Base-by-base conservation (phyloP, 2,888 invertebrate genomes). In the Synanthedon andrenaeformis region DNA sequence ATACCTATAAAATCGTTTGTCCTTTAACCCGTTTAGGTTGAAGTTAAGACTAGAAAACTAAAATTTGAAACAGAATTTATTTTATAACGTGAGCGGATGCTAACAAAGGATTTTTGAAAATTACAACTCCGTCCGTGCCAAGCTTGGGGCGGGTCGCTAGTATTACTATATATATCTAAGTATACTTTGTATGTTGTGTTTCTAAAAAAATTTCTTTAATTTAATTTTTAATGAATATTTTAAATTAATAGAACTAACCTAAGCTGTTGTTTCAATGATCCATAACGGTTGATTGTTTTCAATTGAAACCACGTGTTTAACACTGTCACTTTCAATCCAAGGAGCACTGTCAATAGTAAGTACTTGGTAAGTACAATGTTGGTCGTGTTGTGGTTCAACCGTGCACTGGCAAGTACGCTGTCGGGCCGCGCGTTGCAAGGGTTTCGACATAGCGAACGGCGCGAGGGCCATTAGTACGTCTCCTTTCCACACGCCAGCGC, bases 381-480 rank as follows among this genome's bases (percentile, higher is more conserved):
- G 69, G 69, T 69, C 69, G 65, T 51, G 58, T 71, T 72, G 67
- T 73, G 69, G 74, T 74, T 64, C 65, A 70, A 78, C 64, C 65
- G 62, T 61, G 62, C 59, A 73, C 76, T 76, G 77, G 65, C 70
- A 63, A 64, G 62, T 63, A 69, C 70, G 69, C 67, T 67, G 62
- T 62, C 60, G 66, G 69, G 68, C 67, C 59, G 58, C 58, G 68
- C 75, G 79, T 77, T 72, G 80, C 82, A 81, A 69, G 74, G 74
- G 77, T 86, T 82, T 79, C 85, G 65, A 82, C 81, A 85, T 70
- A 64, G 57, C 67, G 72, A 70, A 71, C 74, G 76, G 77, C 76
- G 74, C 35, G 59, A 42, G 45, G 59, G 58, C 62, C 60, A 59
- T 55, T 68, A 59, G 53, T 59, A 58, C 62, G 63, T 82, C 83